These are phyloP conservation scores for Drosophila borealis DNA, from an alignment of 2,888 invertebrate genomes.

Conservation along the genomic window DNA sequence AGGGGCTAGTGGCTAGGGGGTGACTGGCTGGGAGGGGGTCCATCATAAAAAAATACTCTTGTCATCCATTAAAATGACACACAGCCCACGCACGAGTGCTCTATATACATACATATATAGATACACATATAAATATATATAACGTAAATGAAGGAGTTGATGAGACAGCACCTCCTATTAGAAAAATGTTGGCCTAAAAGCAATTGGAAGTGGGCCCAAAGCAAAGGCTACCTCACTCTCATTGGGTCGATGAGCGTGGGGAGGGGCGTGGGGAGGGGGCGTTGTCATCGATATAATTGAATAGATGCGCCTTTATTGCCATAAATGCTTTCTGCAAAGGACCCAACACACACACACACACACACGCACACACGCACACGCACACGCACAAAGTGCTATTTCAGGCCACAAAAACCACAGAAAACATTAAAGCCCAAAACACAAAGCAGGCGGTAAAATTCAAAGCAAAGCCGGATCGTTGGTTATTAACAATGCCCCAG, in stretches of 20 bases:
- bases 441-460: conserved; percentile 24
- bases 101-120: neutral
- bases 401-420: conserved; percentile 69
- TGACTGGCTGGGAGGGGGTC: neutral
- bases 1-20: too few relatives aligned
- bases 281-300: conserved; percentile 66
- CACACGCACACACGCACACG: conserved; percentile 4
- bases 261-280: neutral
- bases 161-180: conserved; percentile 30
- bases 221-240: conserved; percentile 19
- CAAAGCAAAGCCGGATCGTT: conserved; percentile 18
- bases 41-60: conserved; percentile 47
- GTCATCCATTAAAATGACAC: conserved; percentile 70
- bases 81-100: conserved; percentile 19
- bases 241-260: neutral
- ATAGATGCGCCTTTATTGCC: conserved; percentile 73
- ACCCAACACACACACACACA: conserved; percentile 28
- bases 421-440: conserved; percentile 29
- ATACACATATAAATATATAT: neutral
- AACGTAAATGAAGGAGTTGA: conserved; percentile 18
- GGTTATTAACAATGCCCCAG: conserved; percentile 37
- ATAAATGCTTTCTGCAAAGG: conserved; percentile 61
- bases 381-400: conserved; percentile 59
- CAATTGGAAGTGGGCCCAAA: conserved; percentile 6
- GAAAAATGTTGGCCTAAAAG: conserved; percentile 41